Percentiles rank a stretch among this genome's conserved stretches.
These are phyloP conservation scores for Lottia gigantea DNA, from an alignment of 2,888 invertebrate genomes.

Conservation along the genomic window DNA sequence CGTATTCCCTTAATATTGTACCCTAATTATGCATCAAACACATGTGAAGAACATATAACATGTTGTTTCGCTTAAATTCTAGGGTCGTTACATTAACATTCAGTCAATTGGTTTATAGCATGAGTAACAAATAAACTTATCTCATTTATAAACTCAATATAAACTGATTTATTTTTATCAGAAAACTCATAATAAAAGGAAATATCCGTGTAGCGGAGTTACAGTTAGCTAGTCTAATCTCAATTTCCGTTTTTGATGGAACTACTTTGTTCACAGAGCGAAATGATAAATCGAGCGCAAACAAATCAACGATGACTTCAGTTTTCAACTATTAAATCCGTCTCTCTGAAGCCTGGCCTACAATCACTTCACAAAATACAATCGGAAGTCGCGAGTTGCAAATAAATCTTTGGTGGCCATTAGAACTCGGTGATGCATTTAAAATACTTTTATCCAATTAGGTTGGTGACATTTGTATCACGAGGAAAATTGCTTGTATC, in stretches of 20 bases:
- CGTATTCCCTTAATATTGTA: no score
- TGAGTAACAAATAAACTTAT: no score
- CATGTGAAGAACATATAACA: no score
- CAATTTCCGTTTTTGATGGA: not conserved
- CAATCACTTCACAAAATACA: constrained; percentile 21
- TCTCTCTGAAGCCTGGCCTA: constrained; percentile 20
- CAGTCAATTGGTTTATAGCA: no score
- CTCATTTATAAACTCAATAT: no score
- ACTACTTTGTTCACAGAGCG: not conserved
- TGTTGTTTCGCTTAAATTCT: no score
- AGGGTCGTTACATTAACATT: no score
- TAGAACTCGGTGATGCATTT: constrained; percentile 24
- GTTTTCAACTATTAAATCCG: constrained; percentile 18
- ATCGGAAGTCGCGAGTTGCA: constrained; percentile 20
- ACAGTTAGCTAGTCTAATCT: constrained; percentile 3
- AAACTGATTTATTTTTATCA: not conserved
- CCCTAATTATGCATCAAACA: no score
- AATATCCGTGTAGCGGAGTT: not conserved
- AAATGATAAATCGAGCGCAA: constrained; percentile 20
- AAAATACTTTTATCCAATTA: constrained; percentile 31
- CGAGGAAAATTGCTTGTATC: constrained; percentile 20
- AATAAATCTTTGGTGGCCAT: constrained; percentile 20
- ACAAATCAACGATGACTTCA: constrained; percentile 17
- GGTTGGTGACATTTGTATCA: constrained; percentile 22
- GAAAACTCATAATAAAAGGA: not conserved